Evolutionary conservation across 1,140 invertebrate species (phyloP), one percentile per base, ranked within the genome.

Genomic region (Drosophila subobscura): DNA sequence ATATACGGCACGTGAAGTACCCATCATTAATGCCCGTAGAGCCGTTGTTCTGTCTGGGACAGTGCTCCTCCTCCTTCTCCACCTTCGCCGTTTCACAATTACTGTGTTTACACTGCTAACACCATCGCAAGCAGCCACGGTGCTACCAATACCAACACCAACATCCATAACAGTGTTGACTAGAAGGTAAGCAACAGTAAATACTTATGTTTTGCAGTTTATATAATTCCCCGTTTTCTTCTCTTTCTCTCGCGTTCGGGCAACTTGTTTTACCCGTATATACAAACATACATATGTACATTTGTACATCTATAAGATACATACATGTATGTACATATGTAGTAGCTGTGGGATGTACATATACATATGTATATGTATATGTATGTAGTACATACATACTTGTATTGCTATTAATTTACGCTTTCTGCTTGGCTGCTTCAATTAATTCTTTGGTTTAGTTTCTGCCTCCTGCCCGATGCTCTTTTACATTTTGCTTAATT

Each of bases 381-480:
- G 16, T n/a, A n/a, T n/a, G n/a, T n/a, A n/a, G 50, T 66, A 59
- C 54, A 29, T 60, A 60, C 29, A 52, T 60, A 68, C 33, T 37
- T 10, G 10, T 37, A 37, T 64, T 75, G 75, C 61, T 72, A 77
- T 79, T 66, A 77, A 85, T 86, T 86, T 78, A 81, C 81, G 75
- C 70, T 85, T 86, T 86, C 75, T 88, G 83, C 83, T 86, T 77
- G 78, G 83, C 71, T 88, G 83, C 76, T 77, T 88, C 84, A 88
- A 88, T 88, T 88, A 88, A 81, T 88, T 89, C 75, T 70, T 83
- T 88, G 50, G 68, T 76, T 77, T 64, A 70, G 63, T 77, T 65
- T 44, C 56, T 53, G 46, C 45, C 16, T 46, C 7, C 40, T 58
- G 20, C 60, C 54, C 63, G 33, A 53, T 58, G 51, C 73, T 76